A percentile compares a stretch with the other conserved stretches of the same genome.
Evolutionary conservation across 2,888 invertebrate genomes (phyloP).

Genomic region (Polydrusus tereticollis): DNA sequence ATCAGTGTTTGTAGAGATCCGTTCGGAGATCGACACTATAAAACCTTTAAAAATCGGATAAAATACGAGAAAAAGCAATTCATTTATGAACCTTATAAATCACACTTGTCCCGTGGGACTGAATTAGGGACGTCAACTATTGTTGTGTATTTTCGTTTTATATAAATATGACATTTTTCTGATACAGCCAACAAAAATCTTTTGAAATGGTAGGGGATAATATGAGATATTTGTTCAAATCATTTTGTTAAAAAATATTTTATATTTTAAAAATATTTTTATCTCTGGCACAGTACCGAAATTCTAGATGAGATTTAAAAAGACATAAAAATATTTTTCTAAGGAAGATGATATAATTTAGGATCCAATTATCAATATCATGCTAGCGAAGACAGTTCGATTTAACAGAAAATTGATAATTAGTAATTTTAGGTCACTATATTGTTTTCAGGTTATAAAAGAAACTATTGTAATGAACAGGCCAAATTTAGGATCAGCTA

Average conservation of each 20-base stretch:
- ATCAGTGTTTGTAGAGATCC: constrained; percentile 18
- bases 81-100: constrained; percentile 28
- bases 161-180: constrained; percentile 16
- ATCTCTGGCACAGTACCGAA: no score
- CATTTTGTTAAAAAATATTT: neutral
- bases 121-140: constrained; percentile 23
- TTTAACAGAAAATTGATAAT: no score
- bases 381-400: no score
- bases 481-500: no score
- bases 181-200: neutral
- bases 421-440: no score
- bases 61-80: constrained; percentile 29
- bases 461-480: no score
- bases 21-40: constrained; percentile 19
- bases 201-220: neutral
- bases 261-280: no score
- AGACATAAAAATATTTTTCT: no score
- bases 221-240: neutral
- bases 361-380: no score
- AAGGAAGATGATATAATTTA: no score
- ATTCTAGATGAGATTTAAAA: no score
- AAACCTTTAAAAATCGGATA: constrained; percentile 31
- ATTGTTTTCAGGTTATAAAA: no score
- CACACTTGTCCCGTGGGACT: constrained; percentile 22
- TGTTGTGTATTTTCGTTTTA: constrained; percentile 22